phyloP scores from a whole-genome alignment of 2,888 invertebrate genomes.

The Ophion ventricosus region DNA sequence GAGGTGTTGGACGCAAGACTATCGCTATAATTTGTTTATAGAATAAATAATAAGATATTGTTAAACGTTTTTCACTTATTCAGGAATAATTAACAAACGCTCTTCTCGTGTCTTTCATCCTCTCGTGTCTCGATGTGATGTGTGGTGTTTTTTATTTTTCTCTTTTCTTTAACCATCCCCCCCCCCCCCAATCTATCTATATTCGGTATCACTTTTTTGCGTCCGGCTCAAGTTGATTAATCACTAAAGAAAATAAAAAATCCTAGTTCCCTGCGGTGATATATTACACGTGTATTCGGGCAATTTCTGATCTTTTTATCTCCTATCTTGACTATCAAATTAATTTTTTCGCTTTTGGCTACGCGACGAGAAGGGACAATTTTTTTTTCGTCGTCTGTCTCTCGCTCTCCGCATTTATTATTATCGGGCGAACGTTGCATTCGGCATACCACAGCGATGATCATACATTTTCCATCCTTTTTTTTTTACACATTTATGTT shows the following conservation, averaged over 20 bases:
- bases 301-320: conserved; percentile 13
- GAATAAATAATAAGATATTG: conserved; percentile 56
- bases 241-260: conserved; percentile 68
- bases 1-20: conserved; percentile 70
- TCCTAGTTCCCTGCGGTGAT: conserved; percentile 71
- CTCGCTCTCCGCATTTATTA: conserved; percentile 41
- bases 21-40: conserved; percentile 66
- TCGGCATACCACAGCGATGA: conserved; percentile 78
- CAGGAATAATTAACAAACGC: conserved; percentile 30
- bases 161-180: conserved; percentile 2
- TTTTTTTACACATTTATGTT: conserved; percentile 72
- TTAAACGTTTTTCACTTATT: conserved; percentile 44
- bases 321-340: not conserved
- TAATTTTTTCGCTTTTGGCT: conserved; percentile 44
- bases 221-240: not conserved
- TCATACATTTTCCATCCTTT: conserved; percentile 78
- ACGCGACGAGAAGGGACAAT: conserved; percentile 43
- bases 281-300: conserved; percentile 61
- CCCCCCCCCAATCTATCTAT: not conserved
- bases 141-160: not conserved
- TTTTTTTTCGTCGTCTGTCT: conserved; percentile 28
- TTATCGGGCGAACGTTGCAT: conserved; percentile 71
- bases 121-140: not conserved
- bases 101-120: conserved; percentile 10
- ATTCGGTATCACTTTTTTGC: conserved; percentile 7